Conservation (phyloP, 2,113 vertebrate genomes). For the Oxygymnocypris stewartii region DNA sequence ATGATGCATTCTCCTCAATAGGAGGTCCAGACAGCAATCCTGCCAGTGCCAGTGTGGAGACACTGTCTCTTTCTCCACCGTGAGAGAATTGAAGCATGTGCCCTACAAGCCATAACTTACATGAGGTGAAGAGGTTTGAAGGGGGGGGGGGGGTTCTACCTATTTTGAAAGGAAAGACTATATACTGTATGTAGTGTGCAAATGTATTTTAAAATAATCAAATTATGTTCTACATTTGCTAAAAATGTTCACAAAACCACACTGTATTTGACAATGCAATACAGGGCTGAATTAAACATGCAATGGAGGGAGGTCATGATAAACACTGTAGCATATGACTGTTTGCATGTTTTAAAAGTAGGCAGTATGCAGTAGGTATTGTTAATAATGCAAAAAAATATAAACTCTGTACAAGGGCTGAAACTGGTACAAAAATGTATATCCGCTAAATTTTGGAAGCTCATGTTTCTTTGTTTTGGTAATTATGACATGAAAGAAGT, state of each 20-base stretch:
- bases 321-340: neutral
- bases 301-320: neutral
- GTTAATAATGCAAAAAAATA: too few species aligned
- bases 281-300: neutral
- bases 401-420: too few species aligned
- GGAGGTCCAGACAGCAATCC: conserved; percentile 39
- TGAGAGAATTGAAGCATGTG: neutral
- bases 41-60: neutral
- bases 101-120: neutral
- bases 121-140: neutral
- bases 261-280: neutral
- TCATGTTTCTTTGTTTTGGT: too few species aligned
- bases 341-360: neutral
- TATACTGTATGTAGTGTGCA: neutral
- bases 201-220: neutral
- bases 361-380: neutral
- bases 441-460: too few species aligned
- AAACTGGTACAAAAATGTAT: too few species aligned
- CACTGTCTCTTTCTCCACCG: conserved; percentile 10
- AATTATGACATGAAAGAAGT: too few species aligned
- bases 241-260: neutral
- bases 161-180: neutral
- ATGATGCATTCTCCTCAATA: conserved; percentile 27
- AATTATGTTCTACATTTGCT: neutral
- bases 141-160: neutral